phyloP scores from a whole-genome alignment of 2,888 invertebrate species.

The Perizoma flavofasciatum region DNA sequence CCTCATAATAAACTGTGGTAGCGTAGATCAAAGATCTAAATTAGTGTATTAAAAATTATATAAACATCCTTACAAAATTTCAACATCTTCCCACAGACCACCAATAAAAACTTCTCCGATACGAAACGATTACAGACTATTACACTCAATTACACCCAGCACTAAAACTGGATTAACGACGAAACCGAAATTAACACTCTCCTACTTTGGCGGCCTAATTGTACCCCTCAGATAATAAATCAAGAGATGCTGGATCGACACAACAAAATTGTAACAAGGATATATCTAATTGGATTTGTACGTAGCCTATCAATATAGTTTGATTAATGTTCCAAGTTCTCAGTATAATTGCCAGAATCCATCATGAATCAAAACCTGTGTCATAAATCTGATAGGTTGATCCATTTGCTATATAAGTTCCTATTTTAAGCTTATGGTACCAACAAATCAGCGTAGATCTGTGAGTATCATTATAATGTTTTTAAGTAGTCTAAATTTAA shows the following conservation, averaged over 20 bases:
- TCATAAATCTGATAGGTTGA: slow-evolving; percentile 78
- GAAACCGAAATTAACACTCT: slow-evolving; percentile 74
- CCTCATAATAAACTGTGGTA: background rate
- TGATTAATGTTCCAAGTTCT: slow-evolving; percentile 75
- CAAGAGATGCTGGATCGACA: slow-evolving; percentile 59
- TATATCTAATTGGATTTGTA: slow-evolving; percentile 80
- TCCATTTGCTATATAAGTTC: slow-evolving; percentile 44
- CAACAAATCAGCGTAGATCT: no score
- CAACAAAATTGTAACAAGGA: slow-evolving; percentile 75
- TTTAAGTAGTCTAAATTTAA: no score
- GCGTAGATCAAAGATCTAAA: slow-evolving; percentile 17
- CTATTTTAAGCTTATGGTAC: slow-evolving; percentile 26
- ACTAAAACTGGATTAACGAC: slow-evolving; percentile 72
- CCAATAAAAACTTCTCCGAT: slow-evolving; percentile 56
- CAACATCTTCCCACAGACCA: slow-evolving; percentile 53
- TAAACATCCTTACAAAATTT: slow-evolving; percentile 34
- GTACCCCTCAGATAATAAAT: slow-evolving; percentile 68
- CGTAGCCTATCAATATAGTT: slow-evolving; percentile 77
- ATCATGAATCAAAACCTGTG: slow-evolving; percentile 77
- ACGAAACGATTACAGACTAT: slow-evolving; percentile 62
- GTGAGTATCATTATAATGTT: no score
- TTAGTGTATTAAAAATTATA: slow-evolving; percentile 23
- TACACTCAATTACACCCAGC: slow-evolving; percentile 63
- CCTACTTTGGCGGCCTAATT: slow-evolving; percentile 68
- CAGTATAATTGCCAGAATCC: slow-evolving; percentile 76